These are phyloP conservation scores for pig (Sus scrofa) DNA, from an alignment of 2,113 vertebrate genomes.

Conservation along the genomic window DNA sequence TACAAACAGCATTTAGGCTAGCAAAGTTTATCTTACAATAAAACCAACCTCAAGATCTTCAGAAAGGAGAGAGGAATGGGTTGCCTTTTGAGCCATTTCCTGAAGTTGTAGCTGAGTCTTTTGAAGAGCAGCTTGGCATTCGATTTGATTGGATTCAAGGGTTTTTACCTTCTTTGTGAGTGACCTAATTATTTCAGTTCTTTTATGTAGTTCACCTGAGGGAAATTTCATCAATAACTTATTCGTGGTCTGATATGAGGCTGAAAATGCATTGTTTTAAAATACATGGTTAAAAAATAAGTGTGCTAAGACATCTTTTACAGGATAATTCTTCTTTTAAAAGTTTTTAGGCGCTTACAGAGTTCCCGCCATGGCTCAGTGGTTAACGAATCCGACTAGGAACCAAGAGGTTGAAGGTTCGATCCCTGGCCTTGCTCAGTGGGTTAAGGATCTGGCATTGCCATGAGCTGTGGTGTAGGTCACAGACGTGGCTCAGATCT, in stretches of 20 bases:
- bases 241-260: background rate
- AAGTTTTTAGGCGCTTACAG: no score
- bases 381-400: no score
- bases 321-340: background rate
- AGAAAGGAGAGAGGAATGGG: conserved; percentile 80
- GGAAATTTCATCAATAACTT: conserved; percentile 47
- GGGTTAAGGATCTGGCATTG: no score
- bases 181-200: conserved; percentile 86
- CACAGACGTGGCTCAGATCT: no score
- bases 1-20: background rate
- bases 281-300: background rate
- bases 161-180: conserved; percentile 84
- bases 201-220: conserved; percentile 88
- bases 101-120: conserved; percentile 85
- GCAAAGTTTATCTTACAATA: background rate
- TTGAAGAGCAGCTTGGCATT: conserved; percentile 79
- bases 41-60: conserved; percentile 88
- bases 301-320: background rate
- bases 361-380: no score
- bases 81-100: conserved; percentile 84
- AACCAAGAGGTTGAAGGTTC: no score
- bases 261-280: background rate
- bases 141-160: conserved; percentile 84
- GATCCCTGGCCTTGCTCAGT: no score
- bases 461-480: no score